A percentile compares a stretch with the other conserved stretches of the same genome.
phyloP scores from a whole-genome alignment of 2,113 vertebrate genomes.

The Xenopus borealis region DNA sequence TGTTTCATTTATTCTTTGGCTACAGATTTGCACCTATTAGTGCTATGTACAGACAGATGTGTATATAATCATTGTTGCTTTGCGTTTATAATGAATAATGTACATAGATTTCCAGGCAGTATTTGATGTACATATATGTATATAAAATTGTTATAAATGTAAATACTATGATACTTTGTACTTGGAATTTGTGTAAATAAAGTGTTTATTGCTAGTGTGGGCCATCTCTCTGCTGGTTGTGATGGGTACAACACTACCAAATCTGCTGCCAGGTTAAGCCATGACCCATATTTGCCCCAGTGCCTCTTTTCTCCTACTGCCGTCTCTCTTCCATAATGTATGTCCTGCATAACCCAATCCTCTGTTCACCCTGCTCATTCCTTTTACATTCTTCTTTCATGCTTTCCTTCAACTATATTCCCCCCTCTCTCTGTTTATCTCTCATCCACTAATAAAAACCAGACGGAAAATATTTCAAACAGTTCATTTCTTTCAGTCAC shows the following conservation, averaged over 20 bases:
- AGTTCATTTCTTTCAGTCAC: neutral
- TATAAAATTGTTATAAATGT: slow-evolving; percentile 6
- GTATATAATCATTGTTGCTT: neutral
- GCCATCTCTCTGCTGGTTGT: neutral
- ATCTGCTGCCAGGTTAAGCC: neutral
- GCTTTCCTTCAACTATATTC: neutral
- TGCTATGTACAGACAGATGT: neutral
- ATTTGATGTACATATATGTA: slow-evolving; percentile 7
- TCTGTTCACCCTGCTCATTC: neutral
- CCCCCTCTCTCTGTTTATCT: neutral
- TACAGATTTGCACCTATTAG: neutral
- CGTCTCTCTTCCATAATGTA: neutral
- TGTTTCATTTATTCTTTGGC: too few species aligned
- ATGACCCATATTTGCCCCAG: too few species aligned
- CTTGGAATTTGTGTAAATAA: slow-evolving; percentile 32
- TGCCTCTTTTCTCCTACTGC: too few species aligned
- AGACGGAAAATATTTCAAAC: neutral
- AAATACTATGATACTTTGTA: slow-evolving; percentile 30
- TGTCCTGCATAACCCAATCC: neutral
- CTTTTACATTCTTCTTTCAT: neutral
- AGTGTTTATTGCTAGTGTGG: slow-evolving; percentile 15
- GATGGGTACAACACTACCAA: slow-evolving; percentile 45
- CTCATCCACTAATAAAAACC: neutral
- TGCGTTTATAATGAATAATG: neutral
- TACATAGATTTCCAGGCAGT: neutral